phyloP scores from a whole-genome alignment of 2,113 vertebrate species.

The Mastomys natalensis region DNA sequence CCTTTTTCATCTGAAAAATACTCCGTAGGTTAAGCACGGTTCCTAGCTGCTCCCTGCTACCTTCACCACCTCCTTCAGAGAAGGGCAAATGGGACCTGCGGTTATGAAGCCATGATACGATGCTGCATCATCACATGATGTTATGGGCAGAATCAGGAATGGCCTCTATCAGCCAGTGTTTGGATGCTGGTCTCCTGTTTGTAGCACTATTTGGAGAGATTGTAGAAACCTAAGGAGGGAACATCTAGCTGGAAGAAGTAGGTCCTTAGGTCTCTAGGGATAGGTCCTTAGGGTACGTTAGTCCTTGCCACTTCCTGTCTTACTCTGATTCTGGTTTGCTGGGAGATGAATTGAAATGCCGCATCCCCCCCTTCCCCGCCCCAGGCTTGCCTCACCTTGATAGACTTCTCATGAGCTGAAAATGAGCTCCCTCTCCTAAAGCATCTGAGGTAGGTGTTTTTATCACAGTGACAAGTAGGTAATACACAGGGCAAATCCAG shows the following conservation, averaged over 20 bases:
- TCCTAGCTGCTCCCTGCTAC: not conserved
- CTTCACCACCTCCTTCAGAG: not conserved
- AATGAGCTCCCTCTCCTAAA: not conserved
- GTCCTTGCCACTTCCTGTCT: not conserved
- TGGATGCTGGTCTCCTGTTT: no score
- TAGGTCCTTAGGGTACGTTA: not conserved
- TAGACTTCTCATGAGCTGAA: not conserved
- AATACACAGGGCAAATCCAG: not conserved
- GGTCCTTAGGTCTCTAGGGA: not conserved
- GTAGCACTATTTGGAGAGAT: not conserved
- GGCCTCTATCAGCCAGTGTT: not conserved
- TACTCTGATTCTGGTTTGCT: not conserved
- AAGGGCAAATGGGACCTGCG: not conserved
- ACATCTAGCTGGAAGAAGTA: not conserved
- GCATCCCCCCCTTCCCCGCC: rapidly evolving
- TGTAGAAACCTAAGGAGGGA: not conserved
- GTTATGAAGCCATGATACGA: not conserved
- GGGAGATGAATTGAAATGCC: not conserved
- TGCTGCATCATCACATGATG: not conserved
- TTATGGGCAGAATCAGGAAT: not conserved
- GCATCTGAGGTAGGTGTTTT: not conserved
- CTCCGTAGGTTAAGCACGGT: not conserved
- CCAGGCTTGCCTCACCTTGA: rapidly evolving
- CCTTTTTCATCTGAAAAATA: not conserved
- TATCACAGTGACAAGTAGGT: not conserved